Conservation (phyloP, 2,888 invertebrate genomes). For the Deroplatys truncata region DNA sequence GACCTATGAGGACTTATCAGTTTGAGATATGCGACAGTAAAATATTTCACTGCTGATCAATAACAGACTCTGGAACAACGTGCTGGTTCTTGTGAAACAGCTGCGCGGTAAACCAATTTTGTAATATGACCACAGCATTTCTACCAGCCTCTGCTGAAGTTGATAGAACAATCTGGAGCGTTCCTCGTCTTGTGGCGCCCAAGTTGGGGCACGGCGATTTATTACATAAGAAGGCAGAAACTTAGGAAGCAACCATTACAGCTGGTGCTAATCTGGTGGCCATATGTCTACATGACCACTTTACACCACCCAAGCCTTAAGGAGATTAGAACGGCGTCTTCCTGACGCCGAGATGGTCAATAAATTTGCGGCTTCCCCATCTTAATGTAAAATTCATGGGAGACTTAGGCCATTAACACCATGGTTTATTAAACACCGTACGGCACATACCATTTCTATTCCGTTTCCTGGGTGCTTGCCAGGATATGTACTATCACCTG, state of each 20-base stretch:
- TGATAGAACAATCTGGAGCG: neutral
- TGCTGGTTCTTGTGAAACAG: no score
- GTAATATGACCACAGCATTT: no score
- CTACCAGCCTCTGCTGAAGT: no score
- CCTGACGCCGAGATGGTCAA: neutral
- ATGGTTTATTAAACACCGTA: neutral
- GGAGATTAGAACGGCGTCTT: neutral
- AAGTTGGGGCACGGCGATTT: neutral
- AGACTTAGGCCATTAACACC: neutral
- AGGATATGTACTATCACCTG: no score
- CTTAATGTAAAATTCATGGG: neutral
- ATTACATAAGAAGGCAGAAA: neutral
- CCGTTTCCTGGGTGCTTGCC: no score
- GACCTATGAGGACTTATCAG: no score
- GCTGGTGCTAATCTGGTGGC: neutral
- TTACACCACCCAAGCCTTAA: neutral
- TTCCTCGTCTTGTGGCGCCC: neutral
- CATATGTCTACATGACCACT: neutral
- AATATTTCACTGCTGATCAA: no score
- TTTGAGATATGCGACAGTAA: no score
- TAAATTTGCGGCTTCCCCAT: neutral
- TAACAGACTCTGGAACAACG: no score
- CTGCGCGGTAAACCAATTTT: no score
- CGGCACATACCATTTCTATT: no score
- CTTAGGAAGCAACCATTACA: neutral